Base-by-base conservation (phyloP, 2,888 invertebrate genomes). In the Eulithis prunata region DNA sequence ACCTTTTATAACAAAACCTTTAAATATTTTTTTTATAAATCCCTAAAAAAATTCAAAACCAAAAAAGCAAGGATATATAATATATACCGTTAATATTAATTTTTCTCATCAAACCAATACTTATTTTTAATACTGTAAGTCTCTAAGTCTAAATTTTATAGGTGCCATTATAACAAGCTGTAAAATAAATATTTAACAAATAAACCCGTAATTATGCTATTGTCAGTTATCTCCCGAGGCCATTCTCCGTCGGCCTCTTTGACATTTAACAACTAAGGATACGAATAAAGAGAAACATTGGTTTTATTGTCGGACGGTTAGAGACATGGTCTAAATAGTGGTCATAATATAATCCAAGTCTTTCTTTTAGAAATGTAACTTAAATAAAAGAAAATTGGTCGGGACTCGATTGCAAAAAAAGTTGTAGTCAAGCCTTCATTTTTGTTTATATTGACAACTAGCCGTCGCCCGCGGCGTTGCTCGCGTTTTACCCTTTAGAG, bases 191-290 rank as follows among this genome's bases (percentile, higher is more conserved):
- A 57, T 21, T 60, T 53, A 46, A 52, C 58, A 60, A 45, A 67
- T 60, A 45, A 65, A 69, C 62, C 54, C 49, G 60, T 68, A 63
- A 69, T 66, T 62, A 55, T 43, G 36, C 49, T 46, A 55, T 66
- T 66, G 62, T 66, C 43, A 41, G 14, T 58, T 67, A 60, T 47
- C 66, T 52, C 28, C 4, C 43, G 8, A 13, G 7, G 21, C 32
- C 12, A 47, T 32, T 51, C 32, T 11, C 58, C 43, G 63, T 64
- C 64, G 64, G 68, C 13, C 6, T 14, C 51, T 64, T 68, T 64
- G 61, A 61, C 38, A 45, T 55, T 53, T 47, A 21, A 52, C 21
- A 10, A 11, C 8, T 41, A 41, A 41, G 8, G 32, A 21, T 41
- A 32, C n/a, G 32, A 49, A 57, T 53, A 53, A 51, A 64, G 21